Evolutionary conservation across 1,140 invertebrate species (phyloP).

Genomic region (silkworm (Bombyx mori)): ASM3026992v2 NC_085129.1:21129501-21130000

Average conservation of each 20-base stretch:
- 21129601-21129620: conserved; percentile 26
- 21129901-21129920: conserved; percentile 57
- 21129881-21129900: conserved; percentile 48
- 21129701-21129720: conserved; percentile 70
- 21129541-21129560: no score
- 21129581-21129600: no score
- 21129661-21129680: conserved; percentile 36
- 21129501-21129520: no score
- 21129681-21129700: conserved; percentile 66
- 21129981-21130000: conserved; percentile 70
- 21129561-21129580: no score
- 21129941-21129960: conserved; percentile 62
- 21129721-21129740: conserved; percentile 75
- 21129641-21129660: conserved; percentile 41
- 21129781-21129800: conserved; percentile 78
- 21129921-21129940: conserved; percentile 60
- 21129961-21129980: conserved; percentile 62
- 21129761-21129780: conserved; percentile 80
- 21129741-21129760: conserved; percentile 72
- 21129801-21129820: conserved; percentile 60
- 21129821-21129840: conserved; percentile 49
- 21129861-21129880: conserved; percentile 52
- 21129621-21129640: conserved; percentile 40
- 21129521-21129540: no score
- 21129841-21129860: conserved; percentile 48